A percentile compares a stretch with the other conserved stretches of the same genome.
These are phyloP conservation scores for Elgaria multicarinata DNA, from an alignment of 2,113 vertebrate genomes.

Conservation along the genomic window DNA sequence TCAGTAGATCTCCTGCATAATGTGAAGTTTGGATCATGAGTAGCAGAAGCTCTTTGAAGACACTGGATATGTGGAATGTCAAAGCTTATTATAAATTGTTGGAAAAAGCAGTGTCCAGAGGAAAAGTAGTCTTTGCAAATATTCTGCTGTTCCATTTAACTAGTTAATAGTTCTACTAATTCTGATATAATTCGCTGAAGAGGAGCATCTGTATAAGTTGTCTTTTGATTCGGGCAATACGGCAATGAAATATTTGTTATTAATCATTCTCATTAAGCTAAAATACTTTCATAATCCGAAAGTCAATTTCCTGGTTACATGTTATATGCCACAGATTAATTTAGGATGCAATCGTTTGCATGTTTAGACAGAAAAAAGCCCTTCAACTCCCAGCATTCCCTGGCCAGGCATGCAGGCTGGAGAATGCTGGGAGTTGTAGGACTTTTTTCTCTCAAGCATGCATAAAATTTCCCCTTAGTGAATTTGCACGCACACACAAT, in stretches of 20 bases:
- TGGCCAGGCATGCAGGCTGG: too few species aligned
- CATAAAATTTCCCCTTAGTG: too few species aligned
- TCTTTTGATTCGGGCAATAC: constrained; percentile 32
- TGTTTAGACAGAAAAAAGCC: too few species aligned
- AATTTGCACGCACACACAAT: background rate
- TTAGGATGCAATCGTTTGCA: too few species aligned
- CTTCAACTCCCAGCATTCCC: too few species aligned
- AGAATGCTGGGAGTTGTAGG: too few species aligned
- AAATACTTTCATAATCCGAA: constrained; percentile 21
- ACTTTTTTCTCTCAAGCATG: too few species aligned
- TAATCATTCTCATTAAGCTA: background rate
- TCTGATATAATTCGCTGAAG: constrained; percentile 11
- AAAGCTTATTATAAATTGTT: background rate
- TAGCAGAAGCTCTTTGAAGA: background rate
- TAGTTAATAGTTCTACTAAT: background rate
- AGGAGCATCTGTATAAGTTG: background rate
- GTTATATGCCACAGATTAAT: background rate
- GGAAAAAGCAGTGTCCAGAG: background rate
- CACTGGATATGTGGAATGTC: constrained; percentile 17
- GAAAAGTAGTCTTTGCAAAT: background rate
- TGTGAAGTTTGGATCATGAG: background rate
- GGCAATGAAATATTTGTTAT: constrained; percentile 30
- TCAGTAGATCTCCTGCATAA: background rate
- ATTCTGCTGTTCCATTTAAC: background rate
- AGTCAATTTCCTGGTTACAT: background rate